Evolutionary conservation across 2,797 vertebrate genomes (phyloP).

Genomic region (Neostethus bicornis): DNA sequence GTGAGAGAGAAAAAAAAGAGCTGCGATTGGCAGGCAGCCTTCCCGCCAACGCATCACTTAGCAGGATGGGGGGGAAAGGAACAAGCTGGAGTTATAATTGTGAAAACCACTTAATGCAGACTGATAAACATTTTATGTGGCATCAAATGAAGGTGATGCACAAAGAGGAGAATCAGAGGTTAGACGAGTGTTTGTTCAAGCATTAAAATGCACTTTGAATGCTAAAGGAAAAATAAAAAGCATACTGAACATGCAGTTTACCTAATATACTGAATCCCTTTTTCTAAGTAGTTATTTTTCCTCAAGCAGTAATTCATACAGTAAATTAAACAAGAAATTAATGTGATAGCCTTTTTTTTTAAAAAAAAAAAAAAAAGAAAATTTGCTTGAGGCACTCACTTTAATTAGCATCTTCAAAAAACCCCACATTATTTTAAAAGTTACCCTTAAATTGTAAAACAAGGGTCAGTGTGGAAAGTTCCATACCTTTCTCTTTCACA

Average conservation of each 20-base stretch:
- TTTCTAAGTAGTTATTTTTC: background rate
- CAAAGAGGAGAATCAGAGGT: constrained; percentile 23
- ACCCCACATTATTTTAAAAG: constrained; percentile 15
- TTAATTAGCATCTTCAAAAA: background rate
- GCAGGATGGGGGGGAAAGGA: constrained; percentile 29
- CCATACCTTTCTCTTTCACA: constrained; percentile 85
- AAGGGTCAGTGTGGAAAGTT: background rate
- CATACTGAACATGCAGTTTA: background rate
- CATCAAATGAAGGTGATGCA: constrained; percentile 13
- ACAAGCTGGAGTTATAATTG: constrained; percentile 30
- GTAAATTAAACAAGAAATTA: background rate
- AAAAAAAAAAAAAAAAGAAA: background rate
- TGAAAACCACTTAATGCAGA: constrained; percentile 26
- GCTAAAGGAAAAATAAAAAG: background rate
- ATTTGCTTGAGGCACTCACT: too few relatives aligned
- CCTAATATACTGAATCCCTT: background rate
- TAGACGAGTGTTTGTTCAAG: constrained; percentile 24
- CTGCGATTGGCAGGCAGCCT: constrained; percentile 45
- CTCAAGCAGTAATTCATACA: background rate
- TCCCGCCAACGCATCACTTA: constrained; percentile 42
- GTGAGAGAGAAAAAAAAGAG: constrained; percentile 40
- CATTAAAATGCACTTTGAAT: constrained; percentile 1
- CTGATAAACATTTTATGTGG: constrained; percentile 32
- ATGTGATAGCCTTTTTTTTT: background rate
- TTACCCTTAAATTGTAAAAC: background rate